phyloP scores from a whole-genome alignment of 1,140 invertebrate genomes.

The Bicyclus anynana region DNA sequence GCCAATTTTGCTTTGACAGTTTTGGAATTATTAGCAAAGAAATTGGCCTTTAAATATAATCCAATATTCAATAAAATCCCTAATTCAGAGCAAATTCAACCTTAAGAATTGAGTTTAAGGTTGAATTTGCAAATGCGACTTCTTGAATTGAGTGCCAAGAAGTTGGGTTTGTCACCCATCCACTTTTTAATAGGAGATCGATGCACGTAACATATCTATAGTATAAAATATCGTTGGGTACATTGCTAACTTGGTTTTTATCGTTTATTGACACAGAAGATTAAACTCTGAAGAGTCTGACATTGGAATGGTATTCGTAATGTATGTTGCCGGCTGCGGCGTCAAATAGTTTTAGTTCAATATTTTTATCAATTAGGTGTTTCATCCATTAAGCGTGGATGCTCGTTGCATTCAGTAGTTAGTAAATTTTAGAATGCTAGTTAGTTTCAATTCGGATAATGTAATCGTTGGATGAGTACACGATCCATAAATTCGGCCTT shows the following conservation, averaged over 20 bases:
- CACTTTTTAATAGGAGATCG: no score
- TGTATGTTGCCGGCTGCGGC: conserved; percentile 44
- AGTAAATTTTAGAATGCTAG: conserved; percentile 76
- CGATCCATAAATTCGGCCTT: conserved; percentile 28
- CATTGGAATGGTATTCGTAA: conserved; percentile 34
- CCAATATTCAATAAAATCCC: no score
- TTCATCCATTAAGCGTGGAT: conserved; percentile 64
- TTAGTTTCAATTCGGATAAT: conserved; percentile 69
- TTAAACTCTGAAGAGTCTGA: conserved; percentile 18
- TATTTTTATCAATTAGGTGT: conserved; percentile 67
- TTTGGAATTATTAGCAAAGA: no score
- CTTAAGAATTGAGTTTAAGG: no score
- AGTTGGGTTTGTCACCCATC: no score
- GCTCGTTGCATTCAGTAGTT: conserved; percentile 69
- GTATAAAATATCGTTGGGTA: no score
- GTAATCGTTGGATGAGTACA: conserved; percentile 44
- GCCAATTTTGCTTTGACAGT: no score
- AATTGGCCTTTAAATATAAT: no score
- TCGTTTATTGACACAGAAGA: not conserved
- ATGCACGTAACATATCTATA: no score
- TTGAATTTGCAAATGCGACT: no score
- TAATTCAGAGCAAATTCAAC: no score
- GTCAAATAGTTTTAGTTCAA: conserved; percentile 64
- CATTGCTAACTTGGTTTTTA: not conserved
- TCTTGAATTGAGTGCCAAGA: no score